These are phyloP conservation scores for Heliconius ethilla DNA, from an alignment of 2,888 invertebrate species.

Conservation along the genomic window DNA sequence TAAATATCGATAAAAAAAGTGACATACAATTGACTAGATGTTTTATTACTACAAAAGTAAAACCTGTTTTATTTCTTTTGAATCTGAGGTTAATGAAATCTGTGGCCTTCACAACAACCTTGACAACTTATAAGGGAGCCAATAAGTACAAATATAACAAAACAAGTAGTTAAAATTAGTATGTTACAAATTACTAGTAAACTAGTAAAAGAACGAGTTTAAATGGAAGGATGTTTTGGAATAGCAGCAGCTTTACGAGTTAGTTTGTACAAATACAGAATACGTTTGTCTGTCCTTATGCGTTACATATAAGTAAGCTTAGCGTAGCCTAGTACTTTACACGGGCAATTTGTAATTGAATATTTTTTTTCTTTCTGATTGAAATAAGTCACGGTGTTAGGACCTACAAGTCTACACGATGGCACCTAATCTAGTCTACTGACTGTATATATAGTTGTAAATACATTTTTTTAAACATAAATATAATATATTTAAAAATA, in stretches of 20 bases:
- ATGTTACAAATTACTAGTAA: background rate
- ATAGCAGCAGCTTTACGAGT: conserved; percentile 36
- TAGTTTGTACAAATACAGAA: background rate
- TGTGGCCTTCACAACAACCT: conserved; percentile 36
- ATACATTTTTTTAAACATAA: background rate
- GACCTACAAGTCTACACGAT: background rate
- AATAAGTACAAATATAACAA: conserved; percentile 20
- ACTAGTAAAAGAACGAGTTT: conserved; percentile 59
- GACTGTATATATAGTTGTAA: no score
- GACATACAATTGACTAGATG: conserved; percentile 6
- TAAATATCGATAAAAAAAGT: conserved; percentile 10
- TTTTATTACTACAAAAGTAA: conserved; percentile 11
- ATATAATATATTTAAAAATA: no score
- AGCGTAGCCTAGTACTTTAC: background rate
- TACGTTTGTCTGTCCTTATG: background rate
- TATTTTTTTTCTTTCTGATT: background rate
- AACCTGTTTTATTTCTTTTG: conserved; percentile 16
- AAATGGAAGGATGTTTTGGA: conserved; percentile 74
- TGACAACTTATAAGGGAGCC: conserved; percentile 31
- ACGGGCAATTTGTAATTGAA: background rate
- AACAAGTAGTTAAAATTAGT: conserved; percentile 2
- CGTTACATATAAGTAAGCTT: background rate
- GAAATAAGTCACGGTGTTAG: background rate
- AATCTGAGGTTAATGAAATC: conserved; percentile 24
- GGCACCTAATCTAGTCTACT: no score